Base-by-base conservation (phyloP, 2,888 invertebrate species). In the Morpho achilles region DNA sequence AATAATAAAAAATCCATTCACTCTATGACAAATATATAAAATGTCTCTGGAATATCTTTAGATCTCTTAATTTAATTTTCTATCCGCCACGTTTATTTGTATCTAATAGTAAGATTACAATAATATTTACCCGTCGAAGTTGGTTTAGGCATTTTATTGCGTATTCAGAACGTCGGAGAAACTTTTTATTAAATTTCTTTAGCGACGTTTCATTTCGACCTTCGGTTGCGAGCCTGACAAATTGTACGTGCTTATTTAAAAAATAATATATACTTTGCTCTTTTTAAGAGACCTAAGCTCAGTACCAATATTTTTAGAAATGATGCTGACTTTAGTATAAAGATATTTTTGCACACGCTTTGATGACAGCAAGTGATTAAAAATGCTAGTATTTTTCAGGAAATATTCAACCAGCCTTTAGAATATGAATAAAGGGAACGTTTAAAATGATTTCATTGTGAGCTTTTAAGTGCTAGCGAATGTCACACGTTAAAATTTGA, bases 121-220 rank as follows among this genome's bases (percentile, higher is more conserved):
- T 59, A 47, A 53, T 44, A 50, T 50, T 59, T 59, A 55, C 50
- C 53, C 56, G 58, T 60, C 60, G 58, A 63, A 56, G 58, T 48
- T 58, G 47, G 49, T 43, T 47, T 53, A 51, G 50, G 47, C 58
- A 58, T 54, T 63, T 63, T 59, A 49, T 63, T 61, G 59, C 59
- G 59, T 60, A 61, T 61, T 64, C 62, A 52, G 64, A 62, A 60
- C 59, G 60, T 56, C 56, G 58, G 56, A 55, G 58, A 64, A 66
- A 64, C 59, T 64, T 66, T 66, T 66, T 66, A 63, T 64, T 61
- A 64, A 66, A 64, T 64, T 66, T 56, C 59, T 64, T 64, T 60
- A 53, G 58, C 60, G 59, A 66, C 64, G 58, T 61, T 64, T 61
- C 51, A 56, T 61, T 61, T 59, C 59, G 59, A 61, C 54, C 57